Conservation (phyloP, 2,113 vertebrate genomes). For the Indicator maculatus region DNA sequence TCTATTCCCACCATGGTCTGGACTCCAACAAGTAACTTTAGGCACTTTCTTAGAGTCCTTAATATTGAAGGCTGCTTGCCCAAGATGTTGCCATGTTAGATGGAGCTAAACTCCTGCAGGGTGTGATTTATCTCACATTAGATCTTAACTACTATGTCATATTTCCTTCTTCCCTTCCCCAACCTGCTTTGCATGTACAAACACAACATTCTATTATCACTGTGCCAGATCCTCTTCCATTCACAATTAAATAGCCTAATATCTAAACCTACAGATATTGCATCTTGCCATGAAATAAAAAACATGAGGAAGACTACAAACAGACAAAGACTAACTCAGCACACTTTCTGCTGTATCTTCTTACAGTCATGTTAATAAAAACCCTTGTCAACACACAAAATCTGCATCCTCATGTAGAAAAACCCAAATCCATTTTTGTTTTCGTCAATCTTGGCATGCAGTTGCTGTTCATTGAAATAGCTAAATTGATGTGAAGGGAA, state of each 20-base stretch:
- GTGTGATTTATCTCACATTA: neutral
- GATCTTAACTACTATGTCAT: neutral
- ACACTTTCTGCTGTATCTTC: neutral
- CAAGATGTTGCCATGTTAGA: neutral
- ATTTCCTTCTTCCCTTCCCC: neutral
- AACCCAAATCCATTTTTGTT: neutral
- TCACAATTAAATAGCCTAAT: neutral
- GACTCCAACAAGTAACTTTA: neutral
- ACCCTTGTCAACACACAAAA: neutral
- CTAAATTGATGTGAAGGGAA: neutral
- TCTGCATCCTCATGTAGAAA: neutral
- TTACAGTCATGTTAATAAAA: neutral
- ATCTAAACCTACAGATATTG: neutral
- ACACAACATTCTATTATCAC: neutral
- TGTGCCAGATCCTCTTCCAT: fast-evolving
- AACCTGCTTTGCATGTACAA: neutral
- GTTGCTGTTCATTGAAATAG: neutral
- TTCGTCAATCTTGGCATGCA: neutral
- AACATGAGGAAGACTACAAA: neutral
- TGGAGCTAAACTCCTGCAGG: neutral
- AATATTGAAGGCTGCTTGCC: neutral
- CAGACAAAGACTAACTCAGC: neutral
- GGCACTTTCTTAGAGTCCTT: neutral
- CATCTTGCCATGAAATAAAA: neutral
- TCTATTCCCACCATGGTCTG: neutral